Evolutionary conservation across 2,888 invertebrate species (phyloP).

Genomic region (Amiota mariae): DNA sequence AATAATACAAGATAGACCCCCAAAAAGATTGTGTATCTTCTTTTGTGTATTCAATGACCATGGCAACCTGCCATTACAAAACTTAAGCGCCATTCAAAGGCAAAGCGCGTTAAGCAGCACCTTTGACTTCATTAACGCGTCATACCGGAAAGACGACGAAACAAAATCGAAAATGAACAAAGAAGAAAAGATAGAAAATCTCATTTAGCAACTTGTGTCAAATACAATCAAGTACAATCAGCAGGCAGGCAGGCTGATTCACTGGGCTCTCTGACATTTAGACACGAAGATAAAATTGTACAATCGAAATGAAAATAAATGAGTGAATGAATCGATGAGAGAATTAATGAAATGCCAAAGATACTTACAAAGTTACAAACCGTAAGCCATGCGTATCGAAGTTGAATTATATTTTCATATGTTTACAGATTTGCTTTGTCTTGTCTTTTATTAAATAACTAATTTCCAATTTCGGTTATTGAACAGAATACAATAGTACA

Average conservation of each 20-base stretch:
- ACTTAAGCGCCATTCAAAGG: too few relatives aligned
- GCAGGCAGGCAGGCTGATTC: conserved; percentile 12
- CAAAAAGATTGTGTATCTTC: neutral
- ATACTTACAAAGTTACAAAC: too few relatives aligned
- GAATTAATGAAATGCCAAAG: too few relatives aligned
- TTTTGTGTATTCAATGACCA: too few relatives aligned
- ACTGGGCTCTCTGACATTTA: neutral
- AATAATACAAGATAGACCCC: neutral
- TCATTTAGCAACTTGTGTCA: conserved; percentile 38
- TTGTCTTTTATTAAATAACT: conserved; percentile 43
- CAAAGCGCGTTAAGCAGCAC: conserved; percentile 33
- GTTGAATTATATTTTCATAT: too few relatives aligned
- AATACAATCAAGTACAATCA: conserved; percentile 20
- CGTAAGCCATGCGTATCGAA: too few relatives aligned
- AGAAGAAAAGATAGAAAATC: conserved; percentile 13
- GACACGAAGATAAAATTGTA: neutral
- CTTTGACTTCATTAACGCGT: conserved; percentile 16
- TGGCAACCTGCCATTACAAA: too few relatives aligned
- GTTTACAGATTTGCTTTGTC: neutral
- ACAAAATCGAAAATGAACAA: neutral
- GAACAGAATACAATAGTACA: too few relatives aligned
- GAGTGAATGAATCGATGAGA: conserved; percentile 15
- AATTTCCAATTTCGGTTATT: conserved; percentile 48
- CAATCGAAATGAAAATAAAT: conserved; percentile 45
- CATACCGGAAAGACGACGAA: neutral